Evolutionary conservation across 2,888 invertebrate species (phyloP), one percentile per base, ranked within the genome.

Genomic region (Danaus chrysippus): DNA sequence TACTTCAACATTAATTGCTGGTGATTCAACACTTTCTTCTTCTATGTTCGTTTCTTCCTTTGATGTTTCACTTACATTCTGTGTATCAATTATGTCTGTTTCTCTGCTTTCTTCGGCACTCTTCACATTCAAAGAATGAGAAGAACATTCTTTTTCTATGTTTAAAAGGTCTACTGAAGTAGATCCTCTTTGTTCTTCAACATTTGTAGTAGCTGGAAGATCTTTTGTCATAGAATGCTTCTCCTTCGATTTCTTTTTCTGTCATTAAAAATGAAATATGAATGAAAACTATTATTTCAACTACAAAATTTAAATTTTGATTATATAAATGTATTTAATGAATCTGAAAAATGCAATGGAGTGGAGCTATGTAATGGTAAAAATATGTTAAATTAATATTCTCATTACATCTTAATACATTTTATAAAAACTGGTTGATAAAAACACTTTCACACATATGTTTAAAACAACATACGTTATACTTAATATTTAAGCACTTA

Each of bases 171-270:
- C 42, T 42, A 41, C 34, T 57, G 41, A 41, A 43, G 17, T 8
- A 43, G 44, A 10, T 10, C 8, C 12, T 43, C 53, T 55, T 41
- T 62, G 58, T 15, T 46, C 54, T 54, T 54, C 54, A 58, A 42
- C 3, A 44, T n/a, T 19, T n/a, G 61, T 52, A 2, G 53, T 42
- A 59, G 52, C 43, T 17, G n/a, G 10, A 52, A 57, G 12, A 54
- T 63, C 9, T 42, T 41, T 58, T 19, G 43, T 41, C 43, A 53
- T 46, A 13, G 43, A 57, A 19, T 64, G 62, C 74, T 79, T 81
- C 17, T 76, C 76, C 71, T 85, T 87, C 6, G 71, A 63, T 73
- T 82, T 89, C 73, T 84, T 89, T 75, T 86, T 89, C 89, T 90
- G 69, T 12, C 76, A 81, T 66, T 11, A 63, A 19, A 59, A 64